A percentile compares a stretch with the other conserved stretches of the same genome.
phyloP scores from a whole-genome alignment of 2,113 vertebrate genomes.

The Rhinogobius similis region DNA sequence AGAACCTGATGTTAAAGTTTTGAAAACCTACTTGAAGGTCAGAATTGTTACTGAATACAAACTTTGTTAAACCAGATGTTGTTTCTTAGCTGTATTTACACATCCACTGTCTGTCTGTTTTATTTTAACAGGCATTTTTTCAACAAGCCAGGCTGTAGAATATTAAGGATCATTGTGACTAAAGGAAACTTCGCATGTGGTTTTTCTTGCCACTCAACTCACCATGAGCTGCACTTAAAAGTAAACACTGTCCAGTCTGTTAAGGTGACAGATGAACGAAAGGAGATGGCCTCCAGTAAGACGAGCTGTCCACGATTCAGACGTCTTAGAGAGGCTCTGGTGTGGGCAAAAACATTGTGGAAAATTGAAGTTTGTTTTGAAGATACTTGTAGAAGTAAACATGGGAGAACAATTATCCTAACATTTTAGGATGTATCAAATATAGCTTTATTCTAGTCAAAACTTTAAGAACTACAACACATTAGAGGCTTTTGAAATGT shows the following conservation, averaged over 20 bases:
- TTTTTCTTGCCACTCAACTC: slow-evolving; percentile 22
- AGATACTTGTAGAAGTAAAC: slow-evolving; percentile 3
- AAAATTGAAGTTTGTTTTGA: neutral
- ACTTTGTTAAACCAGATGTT: neutral
- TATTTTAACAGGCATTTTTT: slow-evolving; percentile 86
- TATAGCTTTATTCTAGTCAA: slow-evolving; percentile 19
- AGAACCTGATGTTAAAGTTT: slow-evolving; percentile 94
- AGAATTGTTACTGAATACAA: neutral
- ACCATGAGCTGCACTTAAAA: slow-evolving; percentile 71
- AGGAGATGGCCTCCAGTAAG: slow-evolving; percentile 9
- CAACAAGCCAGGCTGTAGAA: slow-evolving; percentile 91
- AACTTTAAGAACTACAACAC: slow-evolving; percentile 21
- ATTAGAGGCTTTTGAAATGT: slow-evolving; percentile 7
- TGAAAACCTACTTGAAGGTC: slow-evolving; percentile 99
- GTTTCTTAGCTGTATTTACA: neutral
- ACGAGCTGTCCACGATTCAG: slow-evolving; percentile 44
- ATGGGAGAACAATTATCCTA: slow-evolving; percentile 26
- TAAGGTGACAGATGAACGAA: slow-evolving; percentile 6
- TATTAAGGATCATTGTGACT: slow-evolving; percentile 30
- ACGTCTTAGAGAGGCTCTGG: neutral
- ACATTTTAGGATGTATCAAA: slow-evolving; percentile 22
- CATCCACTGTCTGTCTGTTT: neutral
- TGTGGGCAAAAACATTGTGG: neutral
- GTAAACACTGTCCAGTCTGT: slow-evolving; percentile 44
- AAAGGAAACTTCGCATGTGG: slow-evolving; percentile 31